Base-by-base conservation (phyloP, 2,113 vertebrate species). In the Gracilinanus agilis region DNA sequence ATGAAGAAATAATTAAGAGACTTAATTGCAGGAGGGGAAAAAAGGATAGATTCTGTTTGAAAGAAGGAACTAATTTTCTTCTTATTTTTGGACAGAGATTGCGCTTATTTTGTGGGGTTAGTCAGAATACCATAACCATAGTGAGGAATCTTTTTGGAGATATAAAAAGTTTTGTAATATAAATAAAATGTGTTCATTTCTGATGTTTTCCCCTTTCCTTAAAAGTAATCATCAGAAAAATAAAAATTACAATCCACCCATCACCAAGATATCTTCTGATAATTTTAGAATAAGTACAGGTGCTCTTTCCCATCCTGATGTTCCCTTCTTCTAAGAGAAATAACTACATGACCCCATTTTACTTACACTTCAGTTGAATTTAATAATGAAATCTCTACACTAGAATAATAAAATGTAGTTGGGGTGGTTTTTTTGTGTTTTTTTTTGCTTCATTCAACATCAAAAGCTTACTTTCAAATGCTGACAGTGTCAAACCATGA, bases 361-460 rank as follows among this genome's bases (percentile, higher is more conserved):
- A 96, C 83, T 96, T 92, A 91, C 83, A 96, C 97, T 95, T 96
- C 90, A 94, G 90, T 90, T 97, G 96, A 97, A 97, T 90, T 97
- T 97, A 83, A 95, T 96, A 96, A 96, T 95, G 61, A 96, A 97
- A 97, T 96, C 56, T 97, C 94, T 94, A 95, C 92, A 96, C 88
- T 93, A 95, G 93, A 91, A 95, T 44, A 83, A 95, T 96, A 94
- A 96, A 95, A 96, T 97, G 96, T 96, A 93, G 67, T 40, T 83
- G 34, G n/a, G n/a, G 29, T 83, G n/a, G 29, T 9, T 2, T 61
- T 67, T 34, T 75, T 75, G 1, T n/a, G 16, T 6, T 1, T 10
- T 96, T 96, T 94, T 97, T 97, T 94, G 96, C 95, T 95, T 96
- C 94, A 94, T 92, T 94, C 88, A 96, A 93, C 90, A 54, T 95